Evolutionary conservation across 2,113 vertebrate species (phyloP), one percentile per base, ranked within the genome.

Genomic region (Lonchura striata): DNA sequence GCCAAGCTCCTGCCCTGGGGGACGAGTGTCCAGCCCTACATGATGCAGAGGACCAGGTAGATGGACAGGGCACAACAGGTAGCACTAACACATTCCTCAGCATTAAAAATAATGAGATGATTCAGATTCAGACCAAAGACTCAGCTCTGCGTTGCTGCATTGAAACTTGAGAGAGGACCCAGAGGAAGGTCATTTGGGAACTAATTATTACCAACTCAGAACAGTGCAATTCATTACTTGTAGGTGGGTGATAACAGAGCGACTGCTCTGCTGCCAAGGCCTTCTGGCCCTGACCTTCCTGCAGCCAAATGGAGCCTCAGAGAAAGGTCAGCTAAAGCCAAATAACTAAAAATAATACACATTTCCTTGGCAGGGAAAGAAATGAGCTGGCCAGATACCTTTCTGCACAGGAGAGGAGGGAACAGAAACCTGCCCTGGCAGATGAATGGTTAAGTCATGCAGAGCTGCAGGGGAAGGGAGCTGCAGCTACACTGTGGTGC

Each of bases 401-500:
- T 69, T 41, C 42, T 69, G 56, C 17, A 25, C 18, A 44, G 68
- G 15, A 61, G 46, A 65, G 25, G 49, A 60, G 50, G 35, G 22
- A 63, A 71, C 0, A 9, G 39, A 39, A 80, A 5, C 0, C 31
- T 22, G 19, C 25, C 54, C 59, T 23, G 3, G 22, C 33, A 6
- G 15, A 2, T 1, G 2, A 7, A 15, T 9, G 18, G 14, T 17
- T 19, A 35, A 52, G 13, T 11, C 44, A 16, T 1, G 14, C 17
- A 80, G 68, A 22, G 46, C 41, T 72, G 9, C 5, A 2, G 10
- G 64, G 41, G 19, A 87, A 69, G n/a, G 39, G 37, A 39, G 39
- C 39, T 41, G 41, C 59, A 80, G 63, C 42, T 11, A 8, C 25
- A 4, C 21, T 24, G 21, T 20, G 7, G 25, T 11, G 27, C 22